These are phyloP conservation scores for Anguilla anguilla DNA, from an alignment of 2,797 vertebrate species.

Conservation along the genomic window DNA sequence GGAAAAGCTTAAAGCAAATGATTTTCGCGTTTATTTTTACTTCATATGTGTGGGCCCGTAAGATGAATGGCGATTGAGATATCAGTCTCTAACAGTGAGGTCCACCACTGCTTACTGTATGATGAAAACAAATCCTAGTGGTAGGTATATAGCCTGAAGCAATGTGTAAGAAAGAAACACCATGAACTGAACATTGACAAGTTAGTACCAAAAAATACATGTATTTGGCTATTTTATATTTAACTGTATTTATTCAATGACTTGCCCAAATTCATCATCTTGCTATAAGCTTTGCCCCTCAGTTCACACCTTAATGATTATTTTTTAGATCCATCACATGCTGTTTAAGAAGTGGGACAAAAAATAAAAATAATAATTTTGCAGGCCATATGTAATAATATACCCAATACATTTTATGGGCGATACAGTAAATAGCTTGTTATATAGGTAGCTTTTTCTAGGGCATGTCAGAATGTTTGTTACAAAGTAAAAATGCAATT, in stretches of 20 bases:
- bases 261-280: conserved; percentile 5
- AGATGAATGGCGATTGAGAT: background rate
- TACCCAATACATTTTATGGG: background rate
- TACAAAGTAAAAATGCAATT: conserved; percentile 1
- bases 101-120: background rate
- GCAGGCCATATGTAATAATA: background rate
- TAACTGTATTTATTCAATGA: background rate
- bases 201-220: background rate
- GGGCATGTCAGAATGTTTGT: conserved; percentile 2
- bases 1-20: conserved; percentile 31
- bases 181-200: background rate
- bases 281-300: conserved; percentile 28
- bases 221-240: background rate
- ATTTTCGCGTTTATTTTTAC: background rate
- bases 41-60: background rate
- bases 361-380: background rate
- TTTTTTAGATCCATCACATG: conserved; percentile 27
- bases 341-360: conserved; percentile 6
- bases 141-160: background rate
- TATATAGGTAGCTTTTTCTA: conserved; percentile 23
- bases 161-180: background rate
- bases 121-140: background rate
- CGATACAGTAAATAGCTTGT: background rate
- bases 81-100: background rate
- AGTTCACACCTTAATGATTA: background rate